phyloP scores from a whole-genome alignment of 2,797 vertebrate genomes.

The Enteromius treurensis region DNA sequence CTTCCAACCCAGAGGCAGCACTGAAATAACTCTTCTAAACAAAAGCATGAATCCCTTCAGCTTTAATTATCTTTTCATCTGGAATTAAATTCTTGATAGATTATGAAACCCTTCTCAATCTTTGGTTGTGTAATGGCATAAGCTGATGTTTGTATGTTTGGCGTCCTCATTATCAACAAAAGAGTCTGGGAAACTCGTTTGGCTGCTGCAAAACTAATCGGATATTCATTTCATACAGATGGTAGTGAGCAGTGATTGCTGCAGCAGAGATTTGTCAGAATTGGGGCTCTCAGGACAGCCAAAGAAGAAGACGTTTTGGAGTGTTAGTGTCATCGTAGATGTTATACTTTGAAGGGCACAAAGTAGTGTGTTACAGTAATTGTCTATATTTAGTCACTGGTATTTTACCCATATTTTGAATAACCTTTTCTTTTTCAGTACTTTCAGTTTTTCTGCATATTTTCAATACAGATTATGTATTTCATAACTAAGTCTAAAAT shows the following conservation, averaged over 20 bases:
- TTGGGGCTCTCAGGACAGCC: neutral
- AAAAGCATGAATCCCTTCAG: slow-evolving; percentile 51
- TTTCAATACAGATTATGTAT: neutral
- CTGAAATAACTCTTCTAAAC: slow-evolving; percentile 59
- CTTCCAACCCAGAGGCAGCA: slow-evolving; percentile 10
- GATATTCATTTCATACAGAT: slow-evolving; percentile 49
- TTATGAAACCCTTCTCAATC: slow-evolving; percentile 52
- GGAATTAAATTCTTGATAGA: slow-evolving; percentile 53
- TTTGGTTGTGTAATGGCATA: slow-evolving; percentile 60
- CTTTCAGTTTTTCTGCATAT: neutral
- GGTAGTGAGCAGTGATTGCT: slow-evolving; percentile 49
- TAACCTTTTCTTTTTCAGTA: neutral
- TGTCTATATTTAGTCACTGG: neutral
- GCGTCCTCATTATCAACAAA: slow-evolving; percentile 53
- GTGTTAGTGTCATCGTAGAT: neutral
- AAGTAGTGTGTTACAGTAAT: neutral
- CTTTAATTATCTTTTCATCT: slow-evolving; percentile 52
- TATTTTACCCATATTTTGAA: neutral
- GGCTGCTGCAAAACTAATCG: slow-evolving; percentile 55
- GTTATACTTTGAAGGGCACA: neutral
- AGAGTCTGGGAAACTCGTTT: slow-evolving; percentile 32
- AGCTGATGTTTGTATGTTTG: slow-evolving; percentile 63
- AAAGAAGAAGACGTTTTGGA: neutral
- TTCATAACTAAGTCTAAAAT: neutral
- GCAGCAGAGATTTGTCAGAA: slow-evolving; percentile 13